Base-by-base conservation (phyloP, 2,888 invertebrate species). In the Camptogramma bilineatum region DNA sequence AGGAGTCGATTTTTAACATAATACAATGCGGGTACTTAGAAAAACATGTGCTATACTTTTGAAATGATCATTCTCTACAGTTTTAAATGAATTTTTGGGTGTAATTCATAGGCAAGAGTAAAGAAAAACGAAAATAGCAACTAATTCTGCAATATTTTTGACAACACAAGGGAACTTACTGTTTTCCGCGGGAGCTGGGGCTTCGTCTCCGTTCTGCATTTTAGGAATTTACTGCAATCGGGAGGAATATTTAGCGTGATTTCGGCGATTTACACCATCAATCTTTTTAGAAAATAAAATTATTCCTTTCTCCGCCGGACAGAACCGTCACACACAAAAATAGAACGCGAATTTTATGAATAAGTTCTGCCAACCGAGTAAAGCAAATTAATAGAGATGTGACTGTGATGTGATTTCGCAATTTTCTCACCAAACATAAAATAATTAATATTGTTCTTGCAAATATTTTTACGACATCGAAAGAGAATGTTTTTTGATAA, bases 301-400 rank as follows among this genome's bases (percentile, higher is more conserved):
- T 54, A 48, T 62, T 66, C 84, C 80, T 78, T 85, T 84, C 76
- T 82, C 80, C 76, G 85, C 83, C 83, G 81, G 81, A 91, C 87
- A 82, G 88, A 86, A 88, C 92, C 91, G 92, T 93, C 93, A 92
- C 90, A 88, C 92, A 91, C 91, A 90, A 93, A 92, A 93, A 93
- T 93, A 93, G 93, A 93, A 92, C 88, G 89, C 88, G 91, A 91
- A 86, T 58, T 59, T 52, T 90, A 87, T 87, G 90, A 91, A 90
- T 87, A 88, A 90, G 85, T 86, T 85, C 84, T 81, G 84, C 87
- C 86, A 87, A 88, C 87, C 76, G 80, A 77, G 74, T 76, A 77
- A 75, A 64, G 56, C 66, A 62, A 66, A 66, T 51, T 59, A n/a
- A n/a, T 66, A 71, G 72, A 55, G 71, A 61, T 59, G 69, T 9